These are phyloP conservation scores for Caenorhabditis brenneri DNA, from an alignment of 1,140 invertebrate species.

Conservation along the genomic window DNA sequence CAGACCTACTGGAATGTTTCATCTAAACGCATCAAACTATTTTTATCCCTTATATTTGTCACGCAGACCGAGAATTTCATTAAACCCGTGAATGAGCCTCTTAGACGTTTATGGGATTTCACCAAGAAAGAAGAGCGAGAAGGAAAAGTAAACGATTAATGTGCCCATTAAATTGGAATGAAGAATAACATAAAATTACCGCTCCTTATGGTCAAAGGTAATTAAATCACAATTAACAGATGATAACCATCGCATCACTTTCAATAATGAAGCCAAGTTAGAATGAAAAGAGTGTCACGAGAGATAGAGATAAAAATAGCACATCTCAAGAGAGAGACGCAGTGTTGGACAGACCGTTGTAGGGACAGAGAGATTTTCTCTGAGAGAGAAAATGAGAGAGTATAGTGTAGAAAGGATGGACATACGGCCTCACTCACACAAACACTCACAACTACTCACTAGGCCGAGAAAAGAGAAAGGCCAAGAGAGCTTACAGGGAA, in stretches of 20 bases:
- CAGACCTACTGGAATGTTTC: too few relatives aligned
- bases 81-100: too few relatives aligned
- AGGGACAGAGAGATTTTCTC: neutral
- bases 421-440: slow-evolving; percentile 33
- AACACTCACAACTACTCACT: slow-evolving; percentile 31
- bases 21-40: too few relatives aligned
- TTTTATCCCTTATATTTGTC: too few relatives aligned
- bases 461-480: neutral
- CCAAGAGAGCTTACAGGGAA: neutral
- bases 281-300: neutral
- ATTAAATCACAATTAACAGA: slow-evolving; percentile 35
- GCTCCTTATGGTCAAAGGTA: neutral
- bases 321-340: neutral
- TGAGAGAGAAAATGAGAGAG: neutral
- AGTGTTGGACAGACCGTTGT: neutral
- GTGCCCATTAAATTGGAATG: neutral
- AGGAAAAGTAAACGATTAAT: too few relatives aligned
- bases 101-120: too few relatives aligned
- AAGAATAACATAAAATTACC: neutral
- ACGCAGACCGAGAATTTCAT: too few relatives aligned
- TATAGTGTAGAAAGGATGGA: neutral
- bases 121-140: too few relatives aligned
- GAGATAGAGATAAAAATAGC: neutral
- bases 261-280: slow-evolving; percentile 31
- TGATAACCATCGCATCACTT: slow-evolving; percentile 34